A percentile compares a stretch with the other conserved stretches of the same genome.
Conservation (phyloP, 30 jellyfish, hydroid and myxozoan genomes). For the Morbakka virulenta region DNA sequence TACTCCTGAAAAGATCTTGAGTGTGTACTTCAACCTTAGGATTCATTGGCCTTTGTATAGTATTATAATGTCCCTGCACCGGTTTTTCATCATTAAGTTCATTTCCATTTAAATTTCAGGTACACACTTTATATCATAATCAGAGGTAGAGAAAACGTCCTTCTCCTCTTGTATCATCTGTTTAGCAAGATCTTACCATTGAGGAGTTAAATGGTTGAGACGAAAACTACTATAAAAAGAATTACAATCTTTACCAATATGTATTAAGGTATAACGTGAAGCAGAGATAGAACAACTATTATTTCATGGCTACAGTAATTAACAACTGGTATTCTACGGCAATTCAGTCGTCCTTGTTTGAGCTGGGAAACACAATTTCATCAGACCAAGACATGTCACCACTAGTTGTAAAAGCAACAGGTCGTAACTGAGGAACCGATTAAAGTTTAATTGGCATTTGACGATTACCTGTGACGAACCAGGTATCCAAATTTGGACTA, state of each 20-base stretch:
- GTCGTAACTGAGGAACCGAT: not conserved
- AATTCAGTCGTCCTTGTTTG: not conserved
- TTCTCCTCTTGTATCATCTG: not conserved
- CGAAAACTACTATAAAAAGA: too few species aligned
- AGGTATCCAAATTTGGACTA: not conserved
- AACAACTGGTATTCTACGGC: not conserved
- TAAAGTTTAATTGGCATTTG: not conserved
- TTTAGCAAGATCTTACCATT: not conserved
- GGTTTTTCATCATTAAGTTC: not conserved
- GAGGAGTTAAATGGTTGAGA: not conserved
- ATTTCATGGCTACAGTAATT: not conserved
- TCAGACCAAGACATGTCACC: not conserved
- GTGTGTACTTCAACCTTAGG: conserved; percentile 6
- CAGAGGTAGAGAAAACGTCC: not conserved
- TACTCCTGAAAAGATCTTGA: not conserved
- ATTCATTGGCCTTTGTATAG: conserved; percentile 2
- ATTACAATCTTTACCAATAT: too few species aligned
- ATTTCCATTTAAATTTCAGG: not conserved
- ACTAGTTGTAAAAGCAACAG: not conserved
- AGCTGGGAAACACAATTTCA: not conserved
- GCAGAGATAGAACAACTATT: too few species aligned
- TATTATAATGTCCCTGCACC: not conserved
- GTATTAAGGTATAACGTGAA: too few species aligned
- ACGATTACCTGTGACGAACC: not conserved
- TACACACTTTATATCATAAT: not conserved